phyloP scores from a whole-genome alignment of 2,113 vertebrate genomes.

The Mesembrinibis cayennensis region DNA sequence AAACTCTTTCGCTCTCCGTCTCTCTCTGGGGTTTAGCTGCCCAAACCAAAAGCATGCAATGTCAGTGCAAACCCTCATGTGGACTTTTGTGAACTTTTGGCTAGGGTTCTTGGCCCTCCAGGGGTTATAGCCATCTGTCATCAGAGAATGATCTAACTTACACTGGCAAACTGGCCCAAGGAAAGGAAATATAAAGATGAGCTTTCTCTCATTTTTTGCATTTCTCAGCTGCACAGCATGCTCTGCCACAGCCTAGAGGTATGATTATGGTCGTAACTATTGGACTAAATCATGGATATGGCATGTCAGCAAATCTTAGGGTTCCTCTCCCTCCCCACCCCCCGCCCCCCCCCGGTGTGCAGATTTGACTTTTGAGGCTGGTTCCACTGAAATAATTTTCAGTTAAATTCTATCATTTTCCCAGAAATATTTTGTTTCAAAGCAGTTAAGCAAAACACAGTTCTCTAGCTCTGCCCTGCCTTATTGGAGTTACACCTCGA shows the following conservation, averaged over 20 bases:
- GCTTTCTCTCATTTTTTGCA: background rate
- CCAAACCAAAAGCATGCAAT: background rate
- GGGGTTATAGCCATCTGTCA: background rate
- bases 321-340: background rate
- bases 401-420: background rate
- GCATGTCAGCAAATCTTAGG: slow-evolving; percentile 22
- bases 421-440: background rate
- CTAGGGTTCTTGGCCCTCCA: background rate
- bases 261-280: background rate
- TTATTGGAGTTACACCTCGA: background rate
- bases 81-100: background rate
- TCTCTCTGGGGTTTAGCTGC: background rate
- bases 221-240: slow-evolving; percentile 12
- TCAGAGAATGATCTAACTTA: slow-evolving; percentile 23
- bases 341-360: background rate
- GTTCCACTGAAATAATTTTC: background rate
- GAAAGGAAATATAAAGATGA: background rate
- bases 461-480: background rate
- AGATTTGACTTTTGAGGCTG: background rate
- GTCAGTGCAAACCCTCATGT: background rate
- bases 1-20: fast-evolving
- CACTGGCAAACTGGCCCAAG: slow-evolving; percentile 21
- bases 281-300: background rate
- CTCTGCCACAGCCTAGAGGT: background rate
- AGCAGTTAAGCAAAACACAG: background rate